Base-by-base conservation (phyloP, 2,888 invertebrate species). In the Cantharis nigra region DNA sequence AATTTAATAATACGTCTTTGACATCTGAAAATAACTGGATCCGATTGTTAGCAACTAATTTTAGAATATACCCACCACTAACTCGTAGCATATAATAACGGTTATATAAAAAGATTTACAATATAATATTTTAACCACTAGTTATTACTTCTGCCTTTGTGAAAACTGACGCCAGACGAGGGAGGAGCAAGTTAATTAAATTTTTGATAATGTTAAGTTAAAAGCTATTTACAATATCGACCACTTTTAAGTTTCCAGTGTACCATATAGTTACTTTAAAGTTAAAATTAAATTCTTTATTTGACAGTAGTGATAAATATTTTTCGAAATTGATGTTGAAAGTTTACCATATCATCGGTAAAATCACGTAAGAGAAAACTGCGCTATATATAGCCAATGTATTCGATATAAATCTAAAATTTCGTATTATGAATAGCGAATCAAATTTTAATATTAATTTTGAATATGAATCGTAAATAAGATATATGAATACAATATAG, bases 221-320 rank as follows among this genome's bases (percentile, higher is more conserved):
- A 49, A 49, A 49, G 49, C 49, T 49, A 49, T 49, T 49, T 49
- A n/a, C 49, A 49, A 49, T 49, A 76, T 69, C 72, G 76, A 75
- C 76, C 76, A 72, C 74, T 82, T 84, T 83, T 85, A 85, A 84
- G 84, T 84, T 84, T 85, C 83, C 84, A 83, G 83, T 84, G n/a
- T 49, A 49, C 49, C 2, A n/a, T 30, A 11, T 49, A 49, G 49
- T 49, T 49, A n/a, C 49, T 49, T 49, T 49, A n/a, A 49, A 49
- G 49, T 49, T 49, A 49, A 49, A 49, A 49, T 49, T 49, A 49
- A 49, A 49, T 49, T 49, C 49, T 49, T 49, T 49, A 49, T 49
- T 49, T 49, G 49, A 49, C 49, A 49, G 49, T 49, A 49, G 49
- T 49, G 49, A 49, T 49, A 49, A 49, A 49, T 49, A 49, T 49